Evolutionary conservation across 2,888 invertebrate species (phyloP), one percentile per base, ranked within the genome.

Genomic region (Cistogaster globosa): DNA sequence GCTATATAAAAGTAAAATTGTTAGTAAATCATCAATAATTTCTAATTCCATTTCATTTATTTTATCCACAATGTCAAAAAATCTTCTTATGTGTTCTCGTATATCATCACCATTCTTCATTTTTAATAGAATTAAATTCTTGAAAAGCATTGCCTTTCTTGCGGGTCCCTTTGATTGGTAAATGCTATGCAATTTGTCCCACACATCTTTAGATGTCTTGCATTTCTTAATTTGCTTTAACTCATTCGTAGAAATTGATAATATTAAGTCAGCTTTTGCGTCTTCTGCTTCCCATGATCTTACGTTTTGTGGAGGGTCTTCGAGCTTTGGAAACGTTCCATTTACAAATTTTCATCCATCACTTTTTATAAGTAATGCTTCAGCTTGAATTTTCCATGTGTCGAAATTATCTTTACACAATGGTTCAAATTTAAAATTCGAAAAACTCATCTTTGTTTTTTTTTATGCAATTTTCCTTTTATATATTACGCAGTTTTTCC

Each of bases 81-180:
- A 76, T 6, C 71, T 58, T 16, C 36, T 18, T 18, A 60, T 60
- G 38, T 60, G 38, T 36, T 60, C 38, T 60, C 60, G 18, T 60
- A 77, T 58, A n/a, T 58, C 9, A 5, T 42, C 57, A 5, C 42
- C 68, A 48, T 53, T 53, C 12, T n/a, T 22, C 18, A 55, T 42
- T 57, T 78, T 74, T 4, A 18, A 9, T 58, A 62, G 38, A 22
- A 79, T n/a, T 48, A 6, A n/a, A 48, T 16, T 48, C 45, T 60
- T 32, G 81, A 85, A 16, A 12, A 82, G 38, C 53, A 72, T 68
- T 26, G 81, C 75, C 62, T 85, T 85, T 57, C 78, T 20, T 12
- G 77, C 72, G 2, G 72, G 72, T 48, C n/a, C n/a, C 16, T 48
- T 16, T 14, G 55, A 55, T 22, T 55, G 55, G 18, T 12, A 55